A percentile compares a stretch with the other conserved stretches of the same genome.
These are phyloP conservation scores for Tinamus major DNA, from an alignment of 2,797 vertebrate species.

Conservation along the genomic window DNA sequence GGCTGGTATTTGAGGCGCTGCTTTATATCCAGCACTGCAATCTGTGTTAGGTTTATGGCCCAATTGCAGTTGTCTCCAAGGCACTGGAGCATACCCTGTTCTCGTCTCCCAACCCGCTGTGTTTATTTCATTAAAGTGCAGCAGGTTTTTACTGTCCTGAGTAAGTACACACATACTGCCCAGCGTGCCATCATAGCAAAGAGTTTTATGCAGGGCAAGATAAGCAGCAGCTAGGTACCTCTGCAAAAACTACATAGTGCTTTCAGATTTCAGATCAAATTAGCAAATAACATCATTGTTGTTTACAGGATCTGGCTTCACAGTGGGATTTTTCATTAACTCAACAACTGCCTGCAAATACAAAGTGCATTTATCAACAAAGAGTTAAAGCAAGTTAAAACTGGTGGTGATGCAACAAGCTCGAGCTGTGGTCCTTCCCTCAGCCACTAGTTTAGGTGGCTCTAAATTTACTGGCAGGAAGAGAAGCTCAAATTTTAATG, in stretches of 20 bases:
- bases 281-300: slow-evolving; percentile 4
- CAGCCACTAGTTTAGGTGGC: neutral
- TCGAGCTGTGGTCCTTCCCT: neutral
- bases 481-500: neutral
- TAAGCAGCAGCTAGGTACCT: neutral
- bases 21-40: neutral
- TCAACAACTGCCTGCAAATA: neutral
- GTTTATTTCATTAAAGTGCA: slow-evolving; percentile 31
- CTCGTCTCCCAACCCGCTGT: slow-evolving; percentile 35
- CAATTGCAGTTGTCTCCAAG: slow-evolving; percentile 38
- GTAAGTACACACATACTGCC: slow-evolving; percentile 20
- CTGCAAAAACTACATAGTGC: neutral
- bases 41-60: slow-evolving; percentile 39
- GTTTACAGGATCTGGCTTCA: slow-evolving; percentile 17
- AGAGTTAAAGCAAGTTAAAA: neutral
- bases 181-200: neutral
- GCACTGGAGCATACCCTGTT: neutral
- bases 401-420: neutral
- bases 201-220: neutral
- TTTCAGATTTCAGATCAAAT: slow-evolving; percentile 15
- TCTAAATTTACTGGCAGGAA: neutral
- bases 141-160: slow-evolving; percentile 29
- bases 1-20: neutral
- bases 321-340: neutral
- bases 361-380: neutral